These are phyloP conservation scores for Synergus umbraculus DNA, from an alignment of 2,888 invertebrate genomes.

Conservation along the genomic window DNA sequence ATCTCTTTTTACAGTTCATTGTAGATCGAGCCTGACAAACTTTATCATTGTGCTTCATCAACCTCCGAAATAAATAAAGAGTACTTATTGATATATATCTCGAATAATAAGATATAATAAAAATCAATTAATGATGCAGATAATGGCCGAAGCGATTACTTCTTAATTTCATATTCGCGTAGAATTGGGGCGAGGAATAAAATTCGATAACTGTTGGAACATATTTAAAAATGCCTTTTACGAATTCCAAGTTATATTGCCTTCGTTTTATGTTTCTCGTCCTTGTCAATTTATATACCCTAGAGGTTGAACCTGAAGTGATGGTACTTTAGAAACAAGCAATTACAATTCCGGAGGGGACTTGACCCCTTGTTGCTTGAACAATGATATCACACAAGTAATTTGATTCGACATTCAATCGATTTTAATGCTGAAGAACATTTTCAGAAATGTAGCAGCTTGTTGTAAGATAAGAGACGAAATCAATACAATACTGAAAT, in stretches of 20 bases:
- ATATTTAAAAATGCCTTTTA: not conserved
- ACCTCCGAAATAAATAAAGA: not conserved
- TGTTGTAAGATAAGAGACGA: not conserved
- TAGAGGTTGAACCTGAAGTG: not conserved
- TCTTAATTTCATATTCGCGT: not conserved
- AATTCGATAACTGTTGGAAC: no score
- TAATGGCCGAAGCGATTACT: not conserved
- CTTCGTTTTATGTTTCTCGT: not conserved
- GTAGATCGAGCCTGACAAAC: not conserved
- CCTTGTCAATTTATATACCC: not conserved
- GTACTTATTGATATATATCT: not conserved
- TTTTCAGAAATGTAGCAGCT: not conserved
- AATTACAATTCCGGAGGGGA: constrained; percentile 12
- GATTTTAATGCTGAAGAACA: not conserved
- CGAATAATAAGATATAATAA: not conserved
- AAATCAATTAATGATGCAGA: constrained; percentile 8
- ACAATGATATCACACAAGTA: constrained; percentile 1
- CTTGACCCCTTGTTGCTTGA: constrained; percentile 6
- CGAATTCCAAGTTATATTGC: not conserved
- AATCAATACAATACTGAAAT: not conserved
- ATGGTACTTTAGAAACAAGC: constrained; percentile 8
- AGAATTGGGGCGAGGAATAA: not conserved
- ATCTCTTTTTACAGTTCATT: not conserved
- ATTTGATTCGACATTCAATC: constrained; percentile 15
- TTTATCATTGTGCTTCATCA: not conserved